Percentiles rank a stretch among this genome's conserved stretches.
Evolutionary conservation across 2,113 vertebrate genomes (phyloP).

Genomic region (Cisticola juncidis): DNA sequence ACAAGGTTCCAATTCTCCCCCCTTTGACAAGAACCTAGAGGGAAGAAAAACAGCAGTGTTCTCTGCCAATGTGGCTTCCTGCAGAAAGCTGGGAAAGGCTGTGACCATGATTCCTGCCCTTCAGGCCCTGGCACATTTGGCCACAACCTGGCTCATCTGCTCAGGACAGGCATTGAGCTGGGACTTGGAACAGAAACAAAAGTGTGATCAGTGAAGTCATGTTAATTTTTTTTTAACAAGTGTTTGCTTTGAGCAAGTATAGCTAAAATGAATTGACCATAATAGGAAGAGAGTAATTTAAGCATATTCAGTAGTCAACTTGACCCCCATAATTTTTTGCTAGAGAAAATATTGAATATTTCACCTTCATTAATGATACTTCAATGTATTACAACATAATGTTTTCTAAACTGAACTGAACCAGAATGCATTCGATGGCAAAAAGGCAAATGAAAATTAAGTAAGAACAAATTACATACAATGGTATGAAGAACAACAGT

Average conservation of each 20-base stretch:
- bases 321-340: neutral
- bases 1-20: neutral
- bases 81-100: neutral
- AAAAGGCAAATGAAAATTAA: neutral
- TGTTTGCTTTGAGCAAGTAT: neutral
- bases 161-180: neutral
- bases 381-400: neutral
- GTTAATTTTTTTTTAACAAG: neutral
- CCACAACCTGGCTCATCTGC: neutral
- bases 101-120: neutral
- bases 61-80: neutral
- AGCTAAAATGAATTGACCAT: neutral
- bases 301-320: neutral
- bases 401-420: neutral
- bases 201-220: neutral
- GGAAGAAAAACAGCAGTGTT: neutral
- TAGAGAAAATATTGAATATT: neutral
- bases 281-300: neutral
- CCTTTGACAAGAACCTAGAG: neutral
- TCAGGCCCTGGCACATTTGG: neutral
- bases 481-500: neutral
- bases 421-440: neutral
- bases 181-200: neutral
- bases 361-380: neutral
- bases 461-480: neutral